Percentiles rank a stretch among this genome's conserved stretches.
Conservation (phyloP, 2,888 invertebrate species). For the Drosophila stalkeri region DNA sequence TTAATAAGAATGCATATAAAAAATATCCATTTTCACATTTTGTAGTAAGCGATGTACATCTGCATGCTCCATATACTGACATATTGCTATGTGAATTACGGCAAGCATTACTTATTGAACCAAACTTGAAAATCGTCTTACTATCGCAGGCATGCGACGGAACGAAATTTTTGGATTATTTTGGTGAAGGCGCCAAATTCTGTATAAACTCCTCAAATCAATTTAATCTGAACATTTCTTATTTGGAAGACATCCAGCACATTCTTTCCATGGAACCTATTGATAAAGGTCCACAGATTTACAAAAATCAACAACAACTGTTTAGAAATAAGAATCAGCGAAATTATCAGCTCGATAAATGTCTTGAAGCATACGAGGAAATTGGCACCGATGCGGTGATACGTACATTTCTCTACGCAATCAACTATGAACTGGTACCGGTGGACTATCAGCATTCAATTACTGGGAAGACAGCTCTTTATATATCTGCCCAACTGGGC, state of each 20-base stretch:
- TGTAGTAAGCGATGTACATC: conserved; percentile 61
- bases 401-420: conserved; percentile 55
- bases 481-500: conserved; percentile 55
- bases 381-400: conserved; percentile 53
- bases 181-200: conserved; percentile 52
- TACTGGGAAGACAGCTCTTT: conserved; percentile 61
- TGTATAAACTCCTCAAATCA: neutral
- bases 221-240: conserved; percentile 26
- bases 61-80: conserved; percentile 60
- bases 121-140: conserved; percentile 54
- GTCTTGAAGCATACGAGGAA: conserved; percentile 60
- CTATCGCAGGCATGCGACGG: conserved; percentile 37
- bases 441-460: conserved; percentile 64
- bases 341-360: conserved; percentile 58
- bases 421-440: conserved; percentile 59
- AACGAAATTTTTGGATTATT: conserved; percentile 33
- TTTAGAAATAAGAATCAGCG: conserved; percentile 33
- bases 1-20: conserved; percentile 2
- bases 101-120: conserved; percentile 21
- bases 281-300: conserved; percentile 33
- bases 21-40: conserved; percentile 58
- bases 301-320: conserved; percentile 39
- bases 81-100: conserved; percentile 58
- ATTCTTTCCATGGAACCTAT: conserved; percentile 35
- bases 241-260: conserved; percentile 57